Percentiles rank a stretch among this genome's conserved stretches.
Conservation (phyloP, 2,797 vertebrate genomes). For the Pterois miles region DNA sequence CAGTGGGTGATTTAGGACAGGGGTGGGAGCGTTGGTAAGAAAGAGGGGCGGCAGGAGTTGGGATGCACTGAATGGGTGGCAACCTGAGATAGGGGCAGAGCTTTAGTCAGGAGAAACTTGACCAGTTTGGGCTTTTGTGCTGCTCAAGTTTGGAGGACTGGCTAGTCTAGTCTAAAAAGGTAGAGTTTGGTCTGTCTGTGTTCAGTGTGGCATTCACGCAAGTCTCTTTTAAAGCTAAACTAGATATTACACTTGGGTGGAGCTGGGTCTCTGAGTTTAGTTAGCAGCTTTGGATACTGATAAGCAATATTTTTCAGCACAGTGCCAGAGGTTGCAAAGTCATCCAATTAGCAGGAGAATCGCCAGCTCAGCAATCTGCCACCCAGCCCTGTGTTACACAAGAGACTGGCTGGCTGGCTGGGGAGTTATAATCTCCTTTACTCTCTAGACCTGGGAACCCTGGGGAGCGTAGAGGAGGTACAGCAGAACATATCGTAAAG, state of each 20-base stretch:
- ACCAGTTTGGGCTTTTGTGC: slow-evolving; percentile 35
- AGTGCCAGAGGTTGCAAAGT: slow-evolving; percentile 76
- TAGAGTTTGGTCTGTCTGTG: neutral
- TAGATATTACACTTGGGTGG: slow-evolving; percentile 23
- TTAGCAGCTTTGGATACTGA: slow-evolving; percentile 55
- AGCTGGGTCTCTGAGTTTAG: slow-evolving; percentile 44
- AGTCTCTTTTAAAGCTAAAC: neutral
- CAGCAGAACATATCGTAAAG: slow-evolving; percentile 59
- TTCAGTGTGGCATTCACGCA: slow-evolving; percentile 2
- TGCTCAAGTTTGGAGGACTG: slow-evolving; percentile 14
- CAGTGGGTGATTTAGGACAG: slow-evolving; percentile 19
- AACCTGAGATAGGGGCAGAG: slow-evolving; percentile 35
- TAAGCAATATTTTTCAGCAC: slow-evolving; percentile 65
- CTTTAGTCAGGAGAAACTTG: slow-evolving; percentile 38
- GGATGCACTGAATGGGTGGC: slow-evolving; percentile 21
- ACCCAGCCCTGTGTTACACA: slow-evolving; percentile 64
- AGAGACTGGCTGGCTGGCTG: slow-evolving; percentile 45
- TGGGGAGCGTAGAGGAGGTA: slow-evolving; percentile 55
- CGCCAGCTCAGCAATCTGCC: slow-evolving; percentile 74
- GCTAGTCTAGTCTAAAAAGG: slow-evolving; percentile 16
- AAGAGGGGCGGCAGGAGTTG: neutral
- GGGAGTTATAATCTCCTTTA: slow-evolving; percentile 62
- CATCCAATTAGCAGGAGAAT: slow-evolving; percentile 74
- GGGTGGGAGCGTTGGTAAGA: neutral
- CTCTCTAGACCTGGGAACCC: slow-evolving; percentile 62